These are phyloP conservation scores for Apis florea DNA, from an alignment of 1,140 invertebrate species.

Conservation along the genomic window DNA sequence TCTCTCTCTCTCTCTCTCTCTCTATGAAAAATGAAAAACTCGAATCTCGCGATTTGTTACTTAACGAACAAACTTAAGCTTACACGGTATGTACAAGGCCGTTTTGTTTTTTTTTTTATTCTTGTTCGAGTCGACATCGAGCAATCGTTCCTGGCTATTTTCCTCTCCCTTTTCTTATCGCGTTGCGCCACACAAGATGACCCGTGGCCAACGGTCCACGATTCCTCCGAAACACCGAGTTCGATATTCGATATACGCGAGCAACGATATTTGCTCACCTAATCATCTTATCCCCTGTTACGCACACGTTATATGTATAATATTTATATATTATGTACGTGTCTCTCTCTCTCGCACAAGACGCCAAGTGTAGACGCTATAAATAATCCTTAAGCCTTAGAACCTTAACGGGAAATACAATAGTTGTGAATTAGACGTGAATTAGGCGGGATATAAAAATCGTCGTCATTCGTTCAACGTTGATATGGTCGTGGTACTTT, in stretches of 20 bases:
- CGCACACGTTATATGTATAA: slow-evolving; percentile 20
- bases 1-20: too few relatives aligned
- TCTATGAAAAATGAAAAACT: slow-evolving; percentile 12
- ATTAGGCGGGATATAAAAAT: slow-evolving; percentile 53
- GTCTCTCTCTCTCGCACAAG: background rate
- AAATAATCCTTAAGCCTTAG: slow-evolving; percentile 60
- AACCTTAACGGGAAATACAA: slow-evolving; percentile 45
- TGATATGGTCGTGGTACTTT: slow-evolving; percentile 71
- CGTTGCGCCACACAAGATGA: too few relatives aligned
- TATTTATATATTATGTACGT: slow-evolving; percentile 7
- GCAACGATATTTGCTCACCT: too few relatives aligned
- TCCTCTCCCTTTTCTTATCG: background rate
- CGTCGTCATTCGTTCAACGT: slow-evolving; percentile 44
- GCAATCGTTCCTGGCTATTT: slow-evolving; percentile 9
- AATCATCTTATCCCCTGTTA: too few relatives aligned
- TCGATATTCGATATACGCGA: too few relatives aligned
- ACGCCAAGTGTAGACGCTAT: slow-evolving; percentile 47
- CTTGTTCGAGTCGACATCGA: slow-evolving; percentile 35
- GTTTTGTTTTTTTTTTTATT: slow-evolving; percentile 20
- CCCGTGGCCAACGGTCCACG: background rate
- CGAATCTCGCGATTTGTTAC: slow-evolving; percentile 31
- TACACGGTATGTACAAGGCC: slow-evolving; percentile 63
- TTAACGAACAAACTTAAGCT: slow-evolving; percentile 47
- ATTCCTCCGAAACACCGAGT: background rate
- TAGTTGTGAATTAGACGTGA: slow-evolving; percentile 33